Evolutionary conservation across 2,888 invertebrate species (phyloP).

Genomic region (Dendrolimus pini): DNA sequence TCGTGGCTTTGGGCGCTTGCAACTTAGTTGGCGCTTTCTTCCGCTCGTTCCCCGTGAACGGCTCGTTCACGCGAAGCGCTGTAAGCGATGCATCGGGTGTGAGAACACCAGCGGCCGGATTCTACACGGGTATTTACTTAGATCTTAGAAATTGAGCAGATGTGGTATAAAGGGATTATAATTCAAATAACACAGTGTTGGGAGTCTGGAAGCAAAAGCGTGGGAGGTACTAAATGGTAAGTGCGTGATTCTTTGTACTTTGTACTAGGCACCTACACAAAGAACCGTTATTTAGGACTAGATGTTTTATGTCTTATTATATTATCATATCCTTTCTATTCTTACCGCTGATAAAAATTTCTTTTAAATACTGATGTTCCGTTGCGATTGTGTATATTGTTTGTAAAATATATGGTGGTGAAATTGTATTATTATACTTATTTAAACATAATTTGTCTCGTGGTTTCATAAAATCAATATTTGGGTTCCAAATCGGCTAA

Average conservation of each 20-base stretch:
- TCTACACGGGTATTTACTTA: constrained; percentile 78
- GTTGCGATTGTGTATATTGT: too few relatives aligned
- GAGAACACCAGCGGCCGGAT: constrained; percentile 83
- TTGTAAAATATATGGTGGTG: too few relatives aligned
- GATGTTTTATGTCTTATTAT: not conserved
- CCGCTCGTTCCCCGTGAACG: constrained; percentile 86
- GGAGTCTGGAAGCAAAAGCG: not conserved
- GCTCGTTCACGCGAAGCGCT: constrained; percentile 85
- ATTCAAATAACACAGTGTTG: not conserved
- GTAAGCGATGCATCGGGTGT: constrained; percentile 89
- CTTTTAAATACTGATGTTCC: not conserved
- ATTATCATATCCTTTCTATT: not conserved
- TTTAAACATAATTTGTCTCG: too few relatives aligned
- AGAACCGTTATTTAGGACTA: not conserved
- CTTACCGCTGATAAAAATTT: not conserved
- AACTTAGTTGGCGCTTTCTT: constrained; percentile 86
- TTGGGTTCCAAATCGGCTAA: too few relatives aligned
- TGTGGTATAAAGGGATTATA: not conserved
- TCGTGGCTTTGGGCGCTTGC: constrained; percentile 85
- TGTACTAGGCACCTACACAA: not conserved
- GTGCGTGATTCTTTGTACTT: not conserved
- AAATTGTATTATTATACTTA: too few relatives aligned
- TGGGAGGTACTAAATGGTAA: not conserved
- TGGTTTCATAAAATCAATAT: too few relatives aligned
- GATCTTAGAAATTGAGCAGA: constrained; percentile 1